Evolutionary conservation across 2,888 invertebrate species (phyloP).

Genomic region (Cinara cedri): DNA sequence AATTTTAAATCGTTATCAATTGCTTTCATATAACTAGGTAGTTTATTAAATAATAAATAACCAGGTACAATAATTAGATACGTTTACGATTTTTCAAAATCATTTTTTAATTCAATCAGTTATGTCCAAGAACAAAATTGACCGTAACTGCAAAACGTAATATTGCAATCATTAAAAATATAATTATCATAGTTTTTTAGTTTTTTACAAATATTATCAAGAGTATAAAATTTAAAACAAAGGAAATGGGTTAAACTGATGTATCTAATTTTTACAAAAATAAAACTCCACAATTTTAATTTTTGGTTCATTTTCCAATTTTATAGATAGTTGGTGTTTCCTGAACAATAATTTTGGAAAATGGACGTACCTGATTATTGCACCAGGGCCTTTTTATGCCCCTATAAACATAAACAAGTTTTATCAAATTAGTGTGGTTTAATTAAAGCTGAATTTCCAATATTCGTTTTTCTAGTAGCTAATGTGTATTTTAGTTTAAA

Average conservation of each 20-base stretch:
- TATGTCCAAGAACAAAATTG: neutral
- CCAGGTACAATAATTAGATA: too few species aligned
- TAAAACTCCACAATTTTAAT: neutral
- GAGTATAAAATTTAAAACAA: neutral
- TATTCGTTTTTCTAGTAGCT: too few species aligned
- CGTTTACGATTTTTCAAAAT: too few species aligned
- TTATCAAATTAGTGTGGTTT: neutral
- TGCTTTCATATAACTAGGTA: too few species aligned
- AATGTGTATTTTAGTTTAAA: neutral
- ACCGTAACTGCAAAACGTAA: neutral
- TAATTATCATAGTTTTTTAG: neutral
- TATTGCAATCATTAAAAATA: neutral
- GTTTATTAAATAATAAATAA: too few species aligned
- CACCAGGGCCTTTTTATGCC: too few species aligned
- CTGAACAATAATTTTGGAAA: neutral
- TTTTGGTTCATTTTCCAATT: neutral
- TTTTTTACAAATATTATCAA: neutral
- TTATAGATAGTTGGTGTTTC: neutral
- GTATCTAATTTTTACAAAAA: neutral
- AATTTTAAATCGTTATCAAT: too few species aligned
- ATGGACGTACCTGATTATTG: neutral
- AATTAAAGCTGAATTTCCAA: too few species aligned
- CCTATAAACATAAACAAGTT: neutral
- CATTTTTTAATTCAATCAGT: too few species aligned
- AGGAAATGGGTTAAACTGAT: neutral